These are phyloP conservation scores for Halcyon smyrnensis DNA, from an alignment of 2,797 vertebrate species.

Conservation along the genomic window DNA sequence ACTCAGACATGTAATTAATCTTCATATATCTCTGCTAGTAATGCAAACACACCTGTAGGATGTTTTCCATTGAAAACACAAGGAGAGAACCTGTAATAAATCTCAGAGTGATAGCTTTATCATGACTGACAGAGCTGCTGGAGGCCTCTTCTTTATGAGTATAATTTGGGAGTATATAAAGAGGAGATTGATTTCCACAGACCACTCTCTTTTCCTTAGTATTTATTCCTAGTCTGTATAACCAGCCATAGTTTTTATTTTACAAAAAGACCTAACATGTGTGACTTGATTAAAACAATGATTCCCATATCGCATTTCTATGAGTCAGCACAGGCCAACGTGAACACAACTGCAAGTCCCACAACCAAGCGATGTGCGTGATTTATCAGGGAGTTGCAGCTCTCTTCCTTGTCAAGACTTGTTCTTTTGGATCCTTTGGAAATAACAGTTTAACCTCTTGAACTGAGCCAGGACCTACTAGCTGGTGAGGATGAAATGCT, in stretches of 20 bases:
- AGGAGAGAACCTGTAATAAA: constrained; percentile 74
- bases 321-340: not conserved
- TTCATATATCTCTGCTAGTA: constrained; percentile 72
- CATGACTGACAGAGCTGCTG: constrained; percentile 75
- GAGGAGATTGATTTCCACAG: constrained; percentile 72
- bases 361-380: not conserved
- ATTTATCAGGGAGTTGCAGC: constrained; percentile 54
- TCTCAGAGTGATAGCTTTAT: constrained; percentile 76
- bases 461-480: constrained; percentile 30
- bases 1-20: constrained; percentile 74
- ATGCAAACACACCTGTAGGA: constrained; percentile 79
- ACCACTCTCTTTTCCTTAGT: constrained; percentile 40
- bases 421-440: constrained; percentile 63
- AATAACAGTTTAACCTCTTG: constrained; percentile 67
- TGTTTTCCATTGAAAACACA: constrained; percentile 73
- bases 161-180: constrained; percentile 75
- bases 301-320: constrained; percentile 29
- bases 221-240: constrained; percentile 45
- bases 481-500: constrained; percentile 34
- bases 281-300: constrained; percentile 28
- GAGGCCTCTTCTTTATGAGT: constrained; percentile 76
- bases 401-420: constrained; percentile 53
- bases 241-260: constrained; percentile 21
- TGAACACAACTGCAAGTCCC: not conserved
- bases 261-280: not conserved